Percentiles rank a stretch among this genome's conserved stretches.
Evolutionary conservation across 2,888 invertebrate genomes (phyloP).

Genomic region (Cynaeus angustus): DNA sequence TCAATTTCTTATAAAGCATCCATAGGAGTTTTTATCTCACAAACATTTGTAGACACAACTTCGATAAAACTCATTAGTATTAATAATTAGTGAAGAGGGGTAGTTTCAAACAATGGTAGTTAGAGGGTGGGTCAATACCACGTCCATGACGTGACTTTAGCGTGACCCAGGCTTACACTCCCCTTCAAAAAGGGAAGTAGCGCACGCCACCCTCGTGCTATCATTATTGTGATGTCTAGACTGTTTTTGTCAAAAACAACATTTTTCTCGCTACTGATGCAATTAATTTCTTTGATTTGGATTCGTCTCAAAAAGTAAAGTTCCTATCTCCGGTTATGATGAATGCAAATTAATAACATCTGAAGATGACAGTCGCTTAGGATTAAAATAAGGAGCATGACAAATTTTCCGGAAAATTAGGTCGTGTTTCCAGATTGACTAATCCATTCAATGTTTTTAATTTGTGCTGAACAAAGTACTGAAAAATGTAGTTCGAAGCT

Average conservation of each 20-base stretch:
- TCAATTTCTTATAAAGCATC: conserved; percentile 17
- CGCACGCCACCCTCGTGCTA: conserved; percentile 44
- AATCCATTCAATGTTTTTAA: conserved; percentile 35
- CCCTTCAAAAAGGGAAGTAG: conserved; percentile 33
- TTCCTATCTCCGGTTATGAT: conserved; percentile 21
- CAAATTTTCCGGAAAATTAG: conserved; percentile 47
- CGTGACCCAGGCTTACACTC: conserved; percentile 50
- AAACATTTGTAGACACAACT: conserved; percentile 30
- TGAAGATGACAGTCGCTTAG: conserved; percentile 47
- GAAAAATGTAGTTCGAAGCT: conserved; percentile 20
- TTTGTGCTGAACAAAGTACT: conserved; percentile 6
- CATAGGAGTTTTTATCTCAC: not conserved
- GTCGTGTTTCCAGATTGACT: conserved; percentile 35
- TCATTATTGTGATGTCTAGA: conserved; percentile 44
- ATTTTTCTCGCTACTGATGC: conserved; percentile 8
- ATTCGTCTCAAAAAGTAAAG: conserved; percentile 28
- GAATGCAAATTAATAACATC: conserved; percentile 50
- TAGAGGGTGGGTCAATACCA: conserved; percentile 52
- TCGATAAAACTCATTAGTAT: conserved; percentile 51
- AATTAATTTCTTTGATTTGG: conserved; percentile 21
- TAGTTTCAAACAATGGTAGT: conserved; percentile 48
- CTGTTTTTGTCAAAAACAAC: conserved; percentile 23
- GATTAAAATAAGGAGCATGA: conserved; percentile 48
- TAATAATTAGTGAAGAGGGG: conserved; percentile 52
- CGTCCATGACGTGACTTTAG: conserved; percentile 51